A percentile compares a stretch with the other conserved stretches of the same genome.
phyloP scores from a whole-genome alignment of 2,797 vertebrate species.

The Enoplosus armatus region DNA sequence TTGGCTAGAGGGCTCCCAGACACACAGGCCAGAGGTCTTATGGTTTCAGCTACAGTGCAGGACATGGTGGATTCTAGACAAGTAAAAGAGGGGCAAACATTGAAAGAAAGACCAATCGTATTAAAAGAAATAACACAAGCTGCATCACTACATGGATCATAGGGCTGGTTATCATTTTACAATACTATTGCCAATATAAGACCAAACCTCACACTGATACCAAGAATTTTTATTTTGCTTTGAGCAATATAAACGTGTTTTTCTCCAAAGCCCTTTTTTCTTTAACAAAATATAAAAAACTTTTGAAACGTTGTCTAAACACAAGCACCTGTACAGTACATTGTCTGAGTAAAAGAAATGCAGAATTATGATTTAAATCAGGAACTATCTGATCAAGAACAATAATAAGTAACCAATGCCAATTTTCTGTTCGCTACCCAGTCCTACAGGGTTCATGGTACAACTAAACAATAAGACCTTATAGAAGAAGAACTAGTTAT shows the following conservation, averaged over 20 bases:
- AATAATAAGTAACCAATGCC: background rate
- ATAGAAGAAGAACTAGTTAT: background rate
- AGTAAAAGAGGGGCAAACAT: conserved; percentile 34
- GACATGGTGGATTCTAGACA: conserved; percentile 73
- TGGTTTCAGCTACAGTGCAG: conserved; percentile 59
- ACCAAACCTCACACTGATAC: background rate
- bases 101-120: conserved; percentile 16
- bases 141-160: background rate
- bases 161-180: background rate
- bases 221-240: background rate
- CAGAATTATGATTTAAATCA: conserved; percentile 3
- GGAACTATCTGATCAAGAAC: background rate
- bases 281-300: background rate
- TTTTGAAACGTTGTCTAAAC: background rate
- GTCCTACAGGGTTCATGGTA: background rate
- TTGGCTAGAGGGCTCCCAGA: conserved; percentile 50
- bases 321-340: background rate
- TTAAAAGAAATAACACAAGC: conserved; percentile 2
- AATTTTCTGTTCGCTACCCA: background rate
- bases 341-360: background rate
- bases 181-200: background rate
- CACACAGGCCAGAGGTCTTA: conserved; percentile 52
- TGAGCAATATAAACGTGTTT: background rate
- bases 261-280: background rate
- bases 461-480: background rate